Conservation (phyloP, 2,888 invertebrate species). For the Ormyrus thymus region DNA sequence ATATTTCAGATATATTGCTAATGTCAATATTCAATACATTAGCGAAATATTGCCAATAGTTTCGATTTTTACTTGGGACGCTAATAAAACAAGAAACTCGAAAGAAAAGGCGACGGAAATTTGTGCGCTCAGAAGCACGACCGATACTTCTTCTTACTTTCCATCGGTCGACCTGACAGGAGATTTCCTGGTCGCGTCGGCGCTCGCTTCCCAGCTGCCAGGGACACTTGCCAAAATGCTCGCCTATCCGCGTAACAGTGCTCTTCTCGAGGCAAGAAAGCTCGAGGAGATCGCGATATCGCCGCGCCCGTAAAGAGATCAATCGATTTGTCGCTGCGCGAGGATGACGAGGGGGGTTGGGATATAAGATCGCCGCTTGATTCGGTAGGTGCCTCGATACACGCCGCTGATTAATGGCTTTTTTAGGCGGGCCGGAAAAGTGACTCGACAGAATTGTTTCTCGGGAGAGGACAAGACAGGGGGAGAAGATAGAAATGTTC, state of each 20-base stretch:
- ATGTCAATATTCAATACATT: too few species aligned
- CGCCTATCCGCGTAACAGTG: neutral
- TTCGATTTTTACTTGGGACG: too few species aligned
- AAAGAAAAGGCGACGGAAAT: too few species aligned
- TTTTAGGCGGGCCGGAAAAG: neutral
- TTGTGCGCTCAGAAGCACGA: neutral
- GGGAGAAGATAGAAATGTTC: too few species aligned
- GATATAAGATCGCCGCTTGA: neutral
- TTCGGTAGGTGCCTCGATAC: neutral
- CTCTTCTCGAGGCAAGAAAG: neutral
- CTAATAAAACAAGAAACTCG: too few species aligned
- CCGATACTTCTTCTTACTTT: slow-evolving; percentile 12
- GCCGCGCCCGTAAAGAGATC: slow-evolving; percentile 15
- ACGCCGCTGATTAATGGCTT: slow-evolving; percentile 25
- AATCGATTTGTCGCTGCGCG: slow-evolving; percentile 31
- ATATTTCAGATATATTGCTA: too few species aligned
- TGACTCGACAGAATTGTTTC: slow-evolving; percentile 24
- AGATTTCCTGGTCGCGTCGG: slow-evolving; percentile 20
- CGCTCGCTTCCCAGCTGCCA: neutral
- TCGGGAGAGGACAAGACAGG: too few species aligned
- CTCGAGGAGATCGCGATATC: too few species aligned
- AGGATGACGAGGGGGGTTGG: neutral
- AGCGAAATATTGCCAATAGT: too few species aligned
- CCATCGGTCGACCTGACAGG: slow-evolving; percentile 18
- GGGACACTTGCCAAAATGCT: neutral